Conservation (phyloP, 2,113 vertebrate species). For the Trachemys scripta region DNA sequence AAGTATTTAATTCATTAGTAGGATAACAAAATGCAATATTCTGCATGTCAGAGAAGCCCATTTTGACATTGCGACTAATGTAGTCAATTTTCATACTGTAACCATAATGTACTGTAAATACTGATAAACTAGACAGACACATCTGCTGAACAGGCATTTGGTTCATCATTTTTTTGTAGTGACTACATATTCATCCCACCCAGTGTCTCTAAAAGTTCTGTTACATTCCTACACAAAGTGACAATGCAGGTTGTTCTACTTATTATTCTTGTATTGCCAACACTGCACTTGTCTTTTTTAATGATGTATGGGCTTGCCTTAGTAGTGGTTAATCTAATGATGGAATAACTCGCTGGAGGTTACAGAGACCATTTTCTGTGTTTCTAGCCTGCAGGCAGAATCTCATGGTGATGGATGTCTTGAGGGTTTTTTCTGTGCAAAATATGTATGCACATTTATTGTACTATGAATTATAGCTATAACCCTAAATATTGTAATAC, state of each 20-base stretch:
- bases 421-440: neutral
- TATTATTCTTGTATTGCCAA: conserved; percentile 47
- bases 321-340: conserved; percentile 74
- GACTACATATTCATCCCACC: conserved; percentile 24
- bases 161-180: conserved; percentile 51
- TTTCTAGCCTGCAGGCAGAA: conserved; percentile 53
- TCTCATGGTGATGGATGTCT: conserved; percentile 55
- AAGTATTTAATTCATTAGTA: conserved; percentile 54
- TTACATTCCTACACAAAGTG: conserved; percentile 9
- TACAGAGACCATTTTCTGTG: conserved; percentile 64
- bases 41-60: conserved; percentile 28
- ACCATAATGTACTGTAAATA: neutral
- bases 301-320: conserved; percentile 63
- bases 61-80: conserved; percentile 36
- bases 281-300: conserved; percentile 34
- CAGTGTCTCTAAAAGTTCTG: neutral
- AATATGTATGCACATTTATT: conserved; percentile 21
- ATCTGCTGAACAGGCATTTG: neutral
- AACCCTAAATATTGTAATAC: conserved; percentile 1
- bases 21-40: conserved; percentile 18
- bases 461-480: conserved; percentile 21
- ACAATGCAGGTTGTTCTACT: conserved; percentile 44
- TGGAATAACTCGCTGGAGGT: conserved; percentile 59
- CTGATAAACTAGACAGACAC: conserved; percentile 33
- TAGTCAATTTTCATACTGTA: conserved; percentile 2